phyloP scores from a whole-genome alignment of 2,113 vertebrate genomes.

The Forbesichthys agassizii region DNA sequence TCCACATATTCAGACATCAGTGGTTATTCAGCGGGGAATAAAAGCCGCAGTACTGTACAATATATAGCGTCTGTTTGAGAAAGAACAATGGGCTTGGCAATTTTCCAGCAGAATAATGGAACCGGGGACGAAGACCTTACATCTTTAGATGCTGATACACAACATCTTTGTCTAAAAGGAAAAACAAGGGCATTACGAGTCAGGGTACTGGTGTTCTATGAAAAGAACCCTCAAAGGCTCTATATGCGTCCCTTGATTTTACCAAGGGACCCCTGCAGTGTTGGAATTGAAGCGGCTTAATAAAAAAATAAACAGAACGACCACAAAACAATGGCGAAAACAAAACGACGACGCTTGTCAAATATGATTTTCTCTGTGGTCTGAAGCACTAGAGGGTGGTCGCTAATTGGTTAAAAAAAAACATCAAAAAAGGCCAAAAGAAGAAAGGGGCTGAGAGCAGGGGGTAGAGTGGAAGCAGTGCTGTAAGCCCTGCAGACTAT shows the following conservation, averaged over 20 bases:
- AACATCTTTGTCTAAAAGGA: too few species aligned
- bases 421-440: conserved; percentile 47
- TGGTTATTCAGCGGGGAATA: too few species aligned
- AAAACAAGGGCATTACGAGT: too few species aligned
- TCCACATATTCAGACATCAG: too few species aligned
- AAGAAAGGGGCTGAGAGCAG: conserved; percentile 34
- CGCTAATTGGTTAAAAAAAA: conserved; percentile 26
- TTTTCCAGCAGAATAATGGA: too few species aligned
- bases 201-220: too few species aligned
- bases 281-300: conserved; percentile 3
- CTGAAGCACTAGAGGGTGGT: conserved; percentile 6
- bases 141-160: too few species aligned
- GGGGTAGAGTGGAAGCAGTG: conserved; percentile 10
- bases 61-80: too few species aligned
- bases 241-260: not conserved
- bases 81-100: too few species aligned
- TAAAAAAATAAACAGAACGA: not conserved
- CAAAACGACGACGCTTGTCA: not conserved
- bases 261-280: not conserved
- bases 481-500: conserved; percentile 19
- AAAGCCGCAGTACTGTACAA: too few species aligned
- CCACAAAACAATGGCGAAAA: not conserved
- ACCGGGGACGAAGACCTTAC: too few species aligned
- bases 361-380: not conserved
- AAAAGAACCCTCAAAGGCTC: not conserved